Percentiles rank a stretch among this genome's conserved stretches.
Conservation (phyloP, 2,888 invertebrate genomes). For the Drosophila leonis region DNA sequence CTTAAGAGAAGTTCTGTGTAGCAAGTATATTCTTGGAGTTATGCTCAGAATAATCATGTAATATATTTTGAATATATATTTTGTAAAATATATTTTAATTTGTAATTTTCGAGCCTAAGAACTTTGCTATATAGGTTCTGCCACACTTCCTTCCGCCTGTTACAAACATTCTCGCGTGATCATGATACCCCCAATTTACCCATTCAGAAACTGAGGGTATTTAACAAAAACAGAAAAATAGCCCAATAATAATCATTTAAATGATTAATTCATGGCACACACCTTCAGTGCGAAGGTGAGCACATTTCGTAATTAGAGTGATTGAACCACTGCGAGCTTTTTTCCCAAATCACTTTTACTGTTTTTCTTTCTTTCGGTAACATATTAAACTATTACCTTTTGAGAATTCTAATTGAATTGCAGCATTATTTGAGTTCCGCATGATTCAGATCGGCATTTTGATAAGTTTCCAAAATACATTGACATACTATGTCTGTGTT, state of each 20-base stretch:
- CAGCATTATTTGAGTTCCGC: background rate
- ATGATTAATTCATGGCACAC: slow-evolving; percentile 19
- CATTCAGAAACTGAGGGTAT: background rate
- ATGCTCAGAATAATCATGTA: background rate
- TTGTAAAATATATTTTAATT: no score
- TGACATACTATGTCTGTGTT: no score
- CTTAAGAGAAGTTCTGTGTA: no score
- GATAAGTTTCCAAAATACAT: background rate
- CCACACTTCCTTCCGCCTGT: background rate
- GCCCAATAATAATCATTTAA: background rate
- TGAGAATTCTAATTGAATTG: background rate
- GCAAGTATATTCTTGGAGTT: no score
- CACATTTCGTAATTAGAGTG: background rate
- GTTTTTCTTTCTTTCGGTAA: background rate
- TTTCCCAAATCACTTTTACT: slow-evolving; percentile 16
- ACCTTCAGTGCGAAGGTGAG: no score
- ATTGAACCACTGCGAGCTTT: slow-evolving; percentile 6
- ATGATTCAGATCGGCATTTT: background rate
- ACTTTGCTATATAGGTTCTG: no score
- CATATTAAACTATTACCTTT: background rate
- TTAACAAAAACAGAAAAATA: background rate
- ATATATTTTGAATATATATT: no score
- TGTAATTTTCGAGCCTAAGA: no score
- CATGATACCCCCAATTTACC: background rate
- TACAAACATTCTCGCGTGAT: background rate